A percentile compares a stretch with the other conserved stretches of the same genome.
Evolutionary conservation across 2,888 invertebrate species (phyloP).

Genomic region (Aphidius colemani): DNA sequence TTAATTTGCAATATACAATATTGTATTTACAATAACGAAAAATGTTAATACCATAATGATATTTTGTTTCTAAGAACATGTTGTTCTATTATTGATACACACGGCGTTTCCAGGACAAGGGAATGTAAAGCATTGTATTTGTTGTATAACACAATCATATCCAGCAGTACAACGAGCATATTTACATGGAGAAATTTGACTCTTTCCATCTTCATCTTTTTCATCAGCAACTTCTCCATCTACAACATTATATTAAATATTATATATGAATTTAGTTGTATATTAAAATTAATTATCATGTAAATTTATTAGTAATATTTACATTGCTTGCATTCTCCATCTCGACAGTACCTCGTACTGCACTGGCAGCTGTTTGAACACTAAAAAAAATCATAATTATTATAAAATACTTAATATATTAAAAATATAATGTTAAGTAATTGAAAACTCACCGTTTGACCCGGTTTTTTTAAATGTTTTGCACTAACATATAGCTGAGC

Average conservation of each 20-base stretch:
- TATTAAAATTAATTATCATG: background rate
- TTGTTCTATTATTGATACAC: conserved; percentile 1
- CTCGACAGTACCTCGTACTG: background rate
- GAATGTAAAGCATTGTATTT: conserved; percentile 23
- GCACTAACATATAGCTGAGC: too few species aligned
- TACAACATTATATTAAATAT: conserved; percentile 3
- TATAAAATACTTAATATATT: too few species aligned
- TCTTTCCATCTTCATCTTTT: background rate
- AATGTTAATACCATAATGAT: too few species aligned
- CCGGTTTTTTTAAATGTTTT: too few species aligned
- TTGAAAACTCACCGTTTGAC: too few species aligned
- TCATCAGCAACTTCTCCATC: conserved; percentile 26
- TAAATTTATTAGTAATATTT: background rate
- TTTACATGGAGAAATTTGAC: conserved; percentile 19
- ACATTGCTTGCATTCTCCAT: background rate
- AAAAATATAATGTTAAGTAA: too few species aligned
- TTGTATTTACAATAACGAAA: too few species aligned
- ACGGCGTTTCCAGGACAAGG: conserved; percentile 23
- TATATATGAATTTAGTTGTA: background rate
- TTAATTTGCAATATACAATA: too few species aligned
- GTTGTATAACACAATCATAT: conserved; percentile 16
- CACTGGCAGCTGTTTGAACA: conserved; percentile 5
- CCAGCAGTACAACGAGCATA: conserved; percentile 10
- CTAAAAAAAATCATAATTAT: conserved; percentile 3
- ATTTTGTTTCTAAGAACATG: too few species aligned